Evolutionary conservation across 1,140 invertebrate species (phyloP), one percentile per base, ranked within the genome.

Genomic region (Pogonus chalceus): DNA sequence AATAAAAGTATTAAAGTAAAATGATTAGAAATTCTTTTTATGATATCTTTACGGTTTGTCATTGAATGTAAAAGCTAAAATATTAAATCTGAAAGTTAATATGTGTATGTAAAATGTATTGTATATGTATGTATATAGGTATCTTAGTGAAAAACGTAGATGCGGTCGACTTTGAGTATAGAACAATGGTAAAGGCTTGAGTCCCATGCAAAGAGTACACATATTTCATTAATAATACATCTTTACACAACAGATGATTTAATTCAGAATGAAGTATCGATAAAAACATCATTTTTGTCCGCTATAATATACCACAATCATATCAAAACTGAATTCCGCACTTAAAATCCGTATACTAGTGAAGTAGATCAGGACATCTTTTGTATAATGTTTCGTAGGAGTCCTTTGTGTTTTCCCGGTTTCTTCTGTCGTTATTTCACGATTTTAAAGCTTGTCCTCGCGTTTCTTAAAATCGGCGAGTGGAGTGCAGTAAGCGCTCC

Each of bases 141-240:
- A n/a, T n/a, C n/a, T n/a, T n/a, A n/a, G n/a, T n/a, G n/a, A n/a
- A n/a, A n/a, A n/a, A n/a, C n/a, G n/a, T n/a, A n/a, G n/a, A n/a
- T n/a, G n/a, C n/a, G n/a, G n/a, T n/a, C n/a, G n/a, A n/a, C n/a
- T n/a, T n/a, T n/a, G n/a, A n/a, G n/a, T n/a, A n/a, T n/a, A n/a
- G n/a, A n/a, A n/a, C n/a, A n/a, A n/a, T n/a, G n/a, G n/a, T n/a
- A 43, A 12, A 18, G 18, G 18, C 37, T 18, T 9, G 37, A 43
- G 26, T 43, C 18, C 4, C 9, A 43, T 43, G 37, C 18, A 43
- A 43, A 43, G 37, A 43, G 37, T 43, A 43, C 18, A 43, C 37
- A 43, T 43, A 43, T 43, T 43, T 43, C 37, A 43, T 43, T 43
- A 43, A 43, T 43, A 43, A 43, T 43, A 43, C 37, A 43, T 43